Evolutionary conservation across 1,140 invertebrate species (phyloP), one percentile per base, ranked within the genome.

Genomic region (Trachymyrmex septentrionalis): DNA sequence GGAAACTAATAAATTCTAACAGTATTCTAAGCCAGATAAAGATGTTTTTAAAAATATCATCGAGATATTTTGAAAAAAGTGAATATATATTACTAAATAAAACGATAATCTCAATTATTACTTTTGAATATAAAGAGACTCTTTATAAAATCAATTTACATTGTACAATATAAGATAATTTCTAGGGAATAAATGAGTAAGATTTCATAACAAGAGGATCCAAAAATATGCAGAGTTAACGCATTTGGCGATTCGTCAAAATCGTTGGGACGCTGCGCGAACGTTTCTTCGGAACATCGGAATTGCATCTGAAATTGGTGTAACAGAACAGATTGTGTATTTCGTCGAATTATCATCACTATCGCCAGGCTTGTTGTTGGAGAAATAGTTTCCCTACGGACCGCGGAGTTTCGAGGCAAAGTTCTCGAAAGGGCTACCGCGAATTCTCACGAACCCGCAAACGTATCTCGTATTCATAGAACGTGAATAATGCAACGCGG

Each of bases 401-500:
- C 48, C 64, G 55, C 3, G 10, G 57, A 19, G 66, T 84, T 82
- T 61, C 73, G 66, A 77, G 72, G 69, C 66, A 3, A 76, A 71
- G 34, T 81, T 91, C 67, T 75, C 34, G 71, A 82, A 82, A 88
- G 81, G 72, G 75, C 86, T 64, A n/a, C 12, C 80, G 63, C 69
- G 82, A 38, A 71, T 38, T 55, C 61, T 69, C 67, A 69, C 86
- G 27, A 67, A 38, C n/a, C 14, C 21, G 24, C n/a, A 10, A 14
- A n/a, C 5, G 61, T 75, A 90, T 91, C 48, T 82, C 69, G 59
- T 69, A 91, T 88, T 91, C 85, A 89, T 87, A 88, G 75, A 75
- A 53, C 53, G 55, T 90, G 85, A 90, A 91, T 91, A 91, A 91
- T 90, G 77, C 75, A 89, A 73, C 66, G 66, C 5, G 75, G 53